Conservation (phyloP, 2,797 vertebrate genomes). For the Sebastes hubbsi region DNA sequence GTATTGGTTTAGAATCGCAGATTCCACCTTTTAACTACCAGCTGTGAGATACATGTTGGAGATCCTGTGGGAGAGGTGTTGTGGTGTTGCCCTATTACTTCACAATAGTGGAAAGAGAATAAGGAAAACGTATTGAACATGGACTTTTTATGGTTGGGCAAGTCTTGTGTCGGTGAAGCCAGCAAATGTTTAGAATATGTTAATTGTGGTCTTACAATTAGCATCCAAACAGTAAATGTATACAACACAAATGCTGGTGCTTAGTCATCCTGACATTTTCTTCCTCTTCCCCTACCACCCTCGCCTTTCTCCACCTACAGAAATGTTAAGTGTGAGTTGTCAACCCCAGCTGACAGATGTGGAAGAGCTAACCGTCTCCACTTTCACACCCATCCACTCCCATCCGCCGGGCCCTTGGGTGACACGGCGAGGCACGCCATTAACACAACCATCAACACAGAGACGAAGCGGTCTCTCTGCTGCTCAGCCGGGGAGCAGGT, state of each 20-base stretch:
- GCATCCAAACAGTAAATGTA: not conserved
- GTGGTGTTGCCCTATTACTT: not conserved
- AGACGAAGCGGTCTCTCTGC: constrained; percentile 3
- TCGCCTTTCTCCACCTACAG: constrained; percentile 4
- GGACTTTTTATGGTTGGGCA: too few species aligned
- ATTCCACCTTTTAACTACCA: not conserved
- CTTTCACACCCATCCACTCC: constrained; percentile 50
- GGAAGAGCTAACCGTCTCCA: constrained; percentile 44
- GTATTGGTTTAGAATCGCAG: too few species aligned
- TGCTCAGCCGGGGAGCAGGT: constrained; percentile 27
- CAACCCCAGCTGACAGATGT: constrained; percentile 48
- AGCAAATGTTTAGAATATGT: too few species aligned
- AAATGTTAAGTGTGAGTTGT: constrained; percentile 29
- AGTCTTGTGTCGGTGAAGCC: too few species aligned
- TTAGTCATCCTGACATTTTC: not conserved
- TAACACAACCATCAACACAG: not conserved
- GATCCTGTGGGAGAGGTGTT: not conserved
- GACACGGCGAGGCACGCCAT: constrained; percentile 6
- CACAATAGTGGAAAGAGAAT: too few species aligned
- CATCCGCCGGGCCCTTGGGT: not conserved
- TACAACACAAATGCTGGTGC: not conserved
- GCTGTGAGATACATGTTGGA: not conserved
- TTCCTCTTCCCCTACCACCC: not conserved
- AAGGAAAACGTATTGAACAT: too few species aligned
- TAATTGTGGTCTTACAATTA: too few species aligned